These are phyloP conservation scores for Upupa epops DNA, from an alignment of 2,113 vertebrate species.

Conservation along the genomic window DNA sequence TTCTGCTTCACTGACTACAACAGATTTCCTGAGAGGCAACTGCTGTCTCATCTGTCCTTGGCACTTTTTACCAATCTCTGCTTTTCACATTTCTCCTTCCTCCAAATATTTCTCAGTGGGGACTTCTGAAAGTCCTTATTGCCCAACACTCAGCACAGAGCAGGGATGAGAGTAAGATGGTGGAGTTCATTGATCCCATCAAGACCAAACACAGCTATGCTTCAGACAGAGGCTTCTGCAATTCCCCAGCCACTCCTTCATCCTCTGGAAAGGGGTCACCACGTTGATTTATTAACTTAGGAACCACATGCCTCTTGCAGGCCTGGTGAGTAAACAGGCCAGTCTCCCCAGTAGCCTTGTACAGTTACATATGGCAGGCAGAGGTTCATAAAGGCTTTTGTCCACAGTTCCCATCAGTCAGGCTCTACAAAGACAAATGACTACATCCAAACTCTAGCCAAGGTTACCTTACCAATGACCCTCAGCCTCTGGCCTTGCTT, in stretches of 20 bases:
- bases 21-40: not conserved
- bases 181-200: not conserved
- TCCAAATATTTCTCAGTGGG: not conserved
- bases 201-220: not conserved
- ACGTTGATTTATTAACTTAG: conserved; percentile 11
- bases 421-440: conserved; percentile 27
- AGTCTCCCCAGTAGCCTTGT: not conserved
- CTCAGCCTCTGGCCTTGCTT: conserved; percentile 38
- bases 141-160: not conserved
- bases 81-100: not conserved
- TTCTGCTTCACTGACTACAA: not conserved
- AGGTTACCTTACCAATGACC: conserved; percentile 63
- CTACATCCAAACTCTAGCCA: not conserved
- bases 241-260: not conserved
- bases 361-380: conserved; percentile 58
- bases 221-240: not conserved
- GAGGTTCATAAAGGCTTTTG: conserved; percentile 53
- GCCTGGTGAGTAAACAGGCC: not conserved
- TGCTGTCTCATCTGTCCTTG: not conserved
- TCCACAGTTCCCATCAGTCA: conserved; percentile 21
- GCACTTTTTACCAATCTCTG: not conserved
- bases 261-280: not conserved
- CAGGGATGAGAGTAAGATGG: not conserved
- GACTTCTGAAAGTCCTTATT: not conserved
- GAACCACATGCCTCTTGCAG: not conserved